Evolutionary conservation across 2,888 invertebrate genomes (phyloP).

Genomic region (Dexiosoma caninum): DNA sequence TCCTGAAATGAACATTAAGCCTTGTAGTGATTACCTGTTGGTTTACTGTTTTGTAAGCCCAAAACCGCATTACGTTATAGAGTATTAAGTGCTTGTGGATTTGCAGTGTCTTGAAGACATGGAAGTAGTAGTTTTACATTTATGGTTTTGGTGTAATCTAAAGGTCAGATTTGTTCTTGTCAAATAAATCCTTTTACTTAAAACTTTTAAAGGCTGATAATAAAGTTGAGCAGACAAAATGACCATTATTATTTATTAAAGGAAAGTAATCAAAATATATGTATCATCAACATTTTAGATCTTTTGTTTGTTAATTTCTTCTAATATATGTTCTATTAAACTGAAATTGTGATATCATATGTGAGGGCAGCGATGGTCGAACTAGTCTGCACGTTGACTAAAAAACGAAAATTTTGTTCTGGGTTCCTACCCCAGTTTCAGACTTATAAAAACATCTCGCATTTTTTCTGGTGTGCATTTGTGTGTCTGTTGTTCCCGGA

Average conservation of each 20-base stretch:
- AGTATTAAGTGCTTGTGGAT: slow-evolving; percentile 21
- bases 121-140: not conserved
- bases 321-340: too few relatives aligned
- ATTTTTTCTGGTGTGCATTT: too few relatives aligned
- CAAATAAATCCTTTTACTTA: not conserved
- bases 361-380: too few relatives aligned
- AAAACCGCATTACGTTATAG: slow-evolving; percentile 38
- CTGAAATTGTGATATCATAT: too few relatives aligned
- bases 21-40: slow-evolving; percentile 51
- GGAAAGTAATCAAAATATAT: not conserved
- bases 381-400: too few relatives aligned
- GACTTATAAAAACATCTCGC: too few relatives aligned
- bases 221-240: not conserved
- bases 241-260: not conserved
- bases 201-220: not conserved
- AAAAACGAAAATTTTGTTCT: too few relatives aligned
- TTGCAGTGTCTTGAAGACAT: slow-evolving; percentile 17
- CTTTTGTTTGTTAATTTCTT: too few relatives aligned
- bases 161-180: slow-evolving; percentile 19
- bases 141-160: not conserved
- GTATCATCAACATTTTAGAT: too few relatives aligned
- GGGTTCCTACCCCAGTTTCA: too few relatives aligned
- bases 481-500: too few relatives aligned
- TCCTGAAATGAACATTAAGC: slow-evolving; percentile 5
- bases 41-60: slow-evolving; percentile 26